Conservation (phyloP, 2,113 vertebrate genomes). For the Pomatostomus ruficeps region DNA sequence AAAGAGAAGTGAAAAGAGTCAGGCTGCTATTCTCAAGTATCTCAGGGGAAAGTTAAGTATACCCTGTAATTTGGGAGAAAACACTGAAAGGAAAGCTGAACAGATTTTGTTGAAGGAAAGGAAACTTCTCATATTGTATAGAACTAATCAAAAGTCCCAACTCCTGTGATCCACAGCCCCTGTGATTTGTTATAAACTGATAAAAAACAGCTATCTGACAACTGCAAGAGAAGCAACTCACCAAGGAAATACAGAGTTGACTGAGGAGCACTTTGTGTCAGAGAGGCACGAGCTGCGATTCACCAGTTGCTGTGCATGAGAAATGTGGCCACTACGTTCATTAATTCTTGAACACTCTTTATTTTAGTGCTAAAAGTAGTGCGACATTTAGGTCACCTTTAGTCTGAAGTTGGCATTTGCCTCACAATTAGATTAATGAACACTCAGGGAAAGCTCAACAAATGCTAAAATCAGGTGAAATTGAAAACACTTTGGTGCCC, state of each 20-base stretch:
- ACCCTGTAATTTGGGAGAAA: neutral
- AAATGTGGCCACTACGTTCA: slow-evolving; percentile 12
- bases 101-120: neutral
- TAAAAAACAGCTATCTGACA: neutral
- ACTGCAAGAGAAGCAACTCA: neutral
- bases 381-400: slow-evolving; percentile 65
- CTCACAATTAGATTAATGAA: slow-evolving; percentile 66
- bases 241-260: neutral
- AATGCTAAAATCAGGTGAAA: slow-evolving; percentile 34
- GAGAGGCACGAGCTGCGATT: neutral
- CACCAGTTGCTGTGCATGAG: neutral
- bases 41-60: neutral
- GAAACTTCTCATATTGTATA: neutral
- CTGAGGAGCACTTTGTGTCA: neutral
- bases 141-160: neutral
- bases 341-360: slow-evolving; percentile 61
- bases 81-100: neutral
- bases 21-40: neutral
- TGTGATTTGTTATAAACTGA: neutral
- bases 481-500: neutral
- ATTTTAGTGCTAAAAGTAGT: slow-evolving; percentile 47
- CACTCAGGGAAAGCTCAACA: slow-evolving; percentile 44
- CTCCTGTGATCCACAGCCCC: neutral
- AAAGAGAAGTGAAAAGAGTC: neutral
- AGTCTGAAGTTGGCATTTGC: slow-evolving; percentile 63